Base-by-base conservation (phyloP, 1,140 invertebrate genomes). In the Uloborus diversus region DNA sequence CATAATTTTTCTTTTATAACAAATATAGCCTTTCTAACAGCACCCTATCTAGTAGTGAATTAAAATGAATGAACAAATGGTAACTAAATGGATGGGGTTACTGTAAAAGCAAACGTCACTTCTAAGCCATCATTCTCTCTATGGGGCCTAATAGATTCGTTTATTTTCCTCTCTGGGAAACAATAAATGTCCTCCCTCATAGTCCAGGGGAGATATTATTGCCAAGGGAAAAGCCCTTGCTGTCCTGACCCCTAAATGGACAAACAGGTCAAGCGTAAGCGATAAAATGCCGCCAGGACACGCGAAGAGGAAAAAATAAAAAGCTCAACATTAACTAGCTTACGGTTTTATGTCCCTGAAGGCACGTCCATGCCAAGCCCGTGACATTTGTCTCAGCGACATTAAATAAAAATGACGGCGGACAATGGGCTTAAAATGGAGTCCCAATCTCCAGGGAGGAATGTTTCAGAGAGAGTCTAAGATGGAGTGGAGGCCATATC, bases 241-340 rank as follows among this genome's bases (percentile, higher is more conserved):
- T 53, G 42, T n/a, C n/a, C 47, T 4, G 27, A 7, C 30, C 33
- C 11, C 42, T n/a, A 14, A 4, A 4, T 13, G 25, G 30, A 53
- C 47, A 53, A 68, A 68, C 47, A 32, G 49, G 65, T 33, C 65
- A 49, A n/a, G 25, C 37, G 42, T 28, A 66, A 66, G 49, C 57
- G 5, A 61, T 5, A 13, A 61, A 61, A 61, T 14, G 27, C 37
- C 9, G 17, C 37, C 37, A 17, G 9, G 9, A 17, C 37, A 17
- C 11, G 23, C 9, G 57, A 33, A 14, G 42, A 64, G 42, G 17
- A 64, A 32, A 64, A n/a, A n/a, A n/a, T n/a, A n/a, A n/a, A n/a
- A n/a, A n/a, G n/a, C n/a, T n/a, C n/a, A 64, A 64, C 42, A 64
- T 42, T 64, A 64, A 64, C 35, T 64, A 64, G 20, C 33, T 64